These are phyloP conservation scores for Metacarcinus magister DNA, from an alignment of 2,888 invertebrate species.

Conservation along the genomic window DNA sequence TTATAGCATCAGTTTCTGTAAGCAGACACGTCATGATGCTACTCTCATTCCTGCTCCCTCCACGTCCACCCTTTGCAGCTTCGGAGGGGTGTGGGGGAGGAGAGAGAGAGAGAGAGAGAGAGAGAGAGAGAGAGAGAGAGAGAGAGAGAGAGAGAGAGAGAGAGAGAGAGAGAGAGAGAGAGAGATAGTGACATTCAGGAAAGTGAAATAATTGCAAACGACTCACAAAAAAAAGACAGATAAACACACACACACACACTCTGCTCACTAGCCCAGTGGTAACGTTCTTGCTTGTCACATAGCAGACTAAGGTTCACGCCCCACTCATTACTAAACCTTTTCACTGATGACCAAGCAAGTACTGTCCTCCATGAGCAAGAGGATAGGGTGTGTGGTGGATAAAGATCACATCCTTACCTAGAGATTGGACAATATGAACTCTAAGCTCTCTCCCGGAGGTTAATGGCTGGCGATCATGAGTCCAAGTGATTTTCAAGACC, in stretches of 20 bases:
- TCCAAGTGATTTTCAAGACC: too few relatives aligned
- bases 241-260: neutral
- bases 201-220: neutral
- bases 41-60: neutral
- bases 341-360: too few relatives aligned
- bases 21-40: neutral
- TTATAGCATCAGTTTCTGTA: neutral
- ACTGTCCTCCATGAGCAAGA: too few relatives aligned
- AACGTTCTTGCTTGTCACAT: too few relatives aligned
- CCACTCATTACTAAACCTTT: too few relatives aligned
- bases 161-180: neutral
- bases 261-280: too few relatives aligned
- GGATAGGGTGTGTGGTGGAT: too few relatives aligned
- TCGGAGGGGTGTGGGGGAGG: neutral
- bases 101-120: neutral
- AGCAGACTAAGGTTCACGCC: too few relatives aligned
- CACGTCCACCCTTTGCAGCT: neutral
- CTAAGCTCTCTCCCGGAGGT: too few relatives aligned
- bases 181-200: neutral
- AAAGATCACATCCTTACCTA: too few relatives aligned
- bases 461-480: too few relatives aligned
- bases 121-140: neutral
- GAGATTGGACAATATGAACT: too few relatives aligned
- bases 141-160: neutral
- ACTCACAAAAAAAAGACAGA: neutral